Percentiles rank a stretch among this genome's conserved stretches.
phyloP scores from a whole-genome alignment of 2,888 invertebrate genomes.

The Metellina segmentata region DNA sequence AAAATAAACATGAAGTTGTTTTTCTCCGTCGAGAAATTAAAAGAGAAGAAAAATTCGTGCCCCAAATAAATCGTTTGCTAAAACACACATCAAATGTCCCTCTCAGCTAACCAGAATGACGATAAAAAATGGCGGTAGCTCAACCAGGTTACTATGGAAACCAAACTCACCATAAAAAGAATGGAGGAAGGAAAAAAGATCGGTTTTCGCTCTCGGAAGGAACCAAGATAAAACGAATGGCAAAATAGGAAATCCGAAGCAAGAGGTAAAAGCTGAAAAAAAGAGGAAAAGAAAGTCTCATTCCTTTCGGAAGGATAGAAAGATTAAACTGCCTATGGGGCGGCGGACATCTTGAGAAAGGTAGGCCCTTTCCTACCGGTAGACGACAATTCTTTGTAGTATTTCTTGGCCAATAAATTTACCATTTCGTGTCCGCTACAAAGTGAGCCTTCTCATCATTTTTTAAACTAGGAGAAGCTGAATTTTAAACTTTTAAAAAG shows the following conservation, averaged over 20 bases:
- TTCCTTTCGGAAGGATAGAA: slow-evolving; percentile 44
- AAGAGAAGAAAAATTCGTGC: slow-evolving; percentile 5
- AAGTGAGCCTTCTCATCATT: not conserved
- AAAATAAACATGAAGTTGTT: slow-evolving; percentile 13
- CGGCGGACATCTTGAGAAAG: slow-evolving; percentile 55
- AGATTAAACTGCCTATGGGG: slow-evolving; percentile 63
- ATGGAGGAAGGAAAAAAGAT: not conserved
- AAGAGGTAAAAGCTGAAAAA: slow-evolving; percentile 22
- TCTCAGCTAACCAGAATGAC: slow-evolving; percentile 3
- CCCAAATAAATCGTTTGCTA: slow-evolving; percentile 47
- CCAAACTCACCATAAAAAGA: slow-evolving; percentile 20
- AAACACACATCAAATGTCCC: slow-evolving; percentile 55
- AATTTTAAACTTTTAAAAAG: slow-evolving; percentile 11
- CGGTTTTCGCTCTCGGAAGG: slow-evolving; percentile 23
- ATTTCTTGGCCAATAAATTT: slow-evolving; percentile 61
- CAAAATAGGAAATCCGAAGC: slow-evolving; percentile 63
- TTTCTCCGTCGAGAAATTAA: slow-evolving; percentile 15
- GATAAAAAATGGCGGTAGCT: slow-evolving; percentile 37
- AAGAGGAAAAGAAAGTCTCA: slow-evolving; percentile 50
- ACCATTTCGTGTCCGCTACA: slow-evolving; percentile 16
- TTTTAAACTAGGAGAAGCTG: not conserved
- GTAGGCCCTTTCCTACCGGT: slow-evolving; percentile 15
- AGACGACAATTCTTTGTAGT: slow-evolving; percentile 28
- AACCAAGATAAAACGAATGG: slow-evolving; percentile 55
- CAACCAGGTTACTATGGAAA: slow-evolving; percentile 35